A percentile compares a stretch with the other conserved stretches of the same genome.
These are phyloP conservation scores for Osmerus eperlanus DNA, from an alignment of 2,113 vertebrate genomes.

Conservation along the genomic window DNA sequence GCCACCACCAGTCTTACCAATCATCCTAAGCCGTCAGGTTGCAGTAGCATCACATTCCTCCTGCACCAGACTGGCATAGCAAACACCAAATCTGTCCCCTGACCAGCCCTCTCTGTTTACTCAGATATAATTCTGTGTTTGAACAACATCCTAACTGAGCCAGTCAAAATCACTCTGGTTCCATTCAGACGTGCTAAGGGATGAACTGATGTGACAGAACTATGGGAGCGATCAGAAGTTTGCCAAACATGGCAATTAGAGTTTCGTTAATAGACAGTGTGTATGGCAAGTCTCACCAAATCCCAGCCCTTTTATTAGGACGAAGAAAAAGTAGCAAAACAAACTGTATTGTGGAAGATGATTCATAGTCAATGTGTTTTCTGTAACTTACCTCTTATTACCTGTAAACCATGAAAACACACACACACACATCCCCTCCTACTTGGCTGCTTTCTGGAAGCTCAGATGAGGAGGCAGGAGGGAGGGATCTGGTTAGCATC, in stretches of 20 bases:
- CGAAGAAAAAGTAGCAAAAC: too few species aligned
- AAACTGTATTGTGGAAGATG: too few species aligned
- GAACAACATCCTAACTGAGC: constrained; percentile 70
- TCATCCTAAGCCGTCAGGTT: constrained; percentile 51
- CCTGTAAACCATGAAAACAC: background rate
- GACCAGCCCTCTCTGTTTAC: constrained; percentile 70
- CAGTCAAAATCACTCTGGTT: constrained; percentile 67
- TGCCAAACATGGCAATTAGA: background rate
- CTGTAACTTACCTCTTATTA: background rate
- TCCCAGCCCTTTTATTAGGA: too few species aligned
- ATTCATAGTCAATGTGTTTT: too few species aligned
- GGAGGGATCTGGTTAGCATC: constrained; percentile 91
- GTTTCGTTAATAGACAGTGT: background rate
- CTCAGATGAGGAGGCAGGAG: constrained; percentile 57
- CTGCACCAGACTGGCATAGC: constrained; percentile 65
- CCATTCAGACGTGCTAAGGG: constrained; percentile 53
- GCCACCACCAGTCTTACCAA: too few species aligned
- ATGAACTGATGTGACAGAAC: constrained; percentile 65
- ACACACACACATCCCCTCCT: constrained; percentile 21
- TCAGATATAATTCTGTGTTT: constrained; percentile 70
- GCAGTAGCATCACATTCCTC: constrained; percentile 50
- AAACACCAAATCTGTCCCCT: constrained; percentile 64
- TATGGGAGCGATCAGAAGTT: constrained; percentile 8
- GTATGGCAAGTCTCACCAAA: too few species aligned
- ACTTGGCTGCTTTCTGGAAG: constrained; percentile 54